Conservation (phyloP, 2,888 invertebrate genomes). For the Penaeus monodon region DNA sequence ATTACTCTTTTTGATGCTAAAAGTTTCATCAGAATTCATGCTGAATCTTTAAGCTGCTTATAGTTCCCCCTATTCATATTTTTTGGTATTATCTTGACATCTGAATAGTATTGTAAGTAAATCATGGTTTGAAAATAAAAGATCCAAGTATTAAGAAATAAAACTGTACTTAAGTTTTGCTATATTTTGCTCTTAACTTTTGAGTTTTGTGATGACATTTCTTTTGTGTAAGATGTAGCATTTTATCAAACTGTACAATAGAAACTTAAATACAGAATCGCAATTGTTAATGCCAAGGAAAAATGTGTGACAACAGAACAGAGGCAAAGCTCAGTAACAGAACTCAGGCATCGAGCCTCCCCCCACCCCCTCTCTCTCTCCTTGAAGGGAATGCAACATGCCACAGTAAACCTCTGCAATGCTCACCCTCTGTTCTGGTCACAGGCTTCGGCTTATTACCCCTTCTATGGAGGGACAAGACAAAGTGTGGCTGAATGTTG, state of each 20-base stretch:
- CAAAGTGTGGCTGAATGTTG: conserved; percentile 12
- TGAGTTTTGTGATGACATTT: conserved; percentile 41
- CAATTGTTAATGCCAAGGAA: conserved; percentile 28
- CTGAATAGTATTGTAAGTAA: no score
- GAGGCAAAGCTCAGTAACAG: neutral
- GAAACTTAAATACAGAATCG: conserved; percentile 30
- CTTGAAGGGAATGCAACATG: conserved; percentile 1
- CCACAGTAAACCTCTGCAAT: conserved; percentile 22
- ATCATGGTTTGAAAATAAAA: no score
- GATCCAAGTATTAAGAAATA: neutral
- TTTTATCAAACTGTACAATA: conserved; percentile 35
- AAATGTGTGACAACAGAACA: conserved; percentile 34
- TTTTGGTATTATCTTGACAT: no score
- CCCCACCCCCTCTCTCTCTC: neutral
- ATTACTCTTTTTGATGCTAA: no score
- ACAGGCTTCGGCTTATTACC: conserved; percentile 45
- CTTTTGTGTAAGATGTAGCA: conserved; percentile 41
- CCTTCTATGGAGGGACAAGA: conserved; percentile 58
- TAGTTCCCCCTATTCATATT: no score
- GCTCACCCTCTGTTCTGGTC: conserved; percentile 3
- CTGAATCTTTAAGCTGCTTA: no score
- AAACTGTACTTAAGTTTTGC: conserved; percentile 24
- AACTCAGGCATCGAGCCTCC: conserved; percentile 3
- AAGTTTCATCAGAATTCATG: no score
- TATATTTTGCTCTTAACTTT: conserved; percentile 26